Percentiles rank a stretch among this genome's conserved stretches.
These are phyloP conservation scores for Neoscelio sp. DNA, from an alignment of 2,888 invertebrate genomes.

Conservation along the genomic window DNA sequence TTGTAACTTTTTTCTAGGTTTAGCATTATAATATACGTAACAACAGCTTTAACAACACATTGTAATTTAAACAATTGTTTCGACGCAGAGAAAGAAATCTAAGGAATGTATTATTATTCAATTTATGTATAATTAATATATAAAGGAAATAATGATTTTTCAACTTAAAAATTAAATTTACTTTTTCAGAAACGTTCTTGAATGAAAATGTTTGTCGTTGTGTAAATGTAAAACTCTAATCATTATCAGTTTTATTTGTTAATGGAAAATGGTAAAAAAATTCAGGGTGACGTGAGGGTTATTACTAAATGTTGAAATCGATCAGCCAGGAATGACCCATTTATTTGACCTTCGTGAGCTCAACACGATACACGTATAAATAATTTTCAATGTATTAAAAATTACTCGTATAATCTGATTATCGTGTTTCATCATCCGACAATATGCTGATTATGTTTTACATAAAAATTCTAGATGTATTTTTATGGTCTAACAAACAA, in stretches of 20 bases:
- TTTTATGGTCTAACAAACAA: not conserved
- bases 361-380: conserved; percentile 35
- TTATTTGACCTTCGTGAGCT: conserved; percentile 52
- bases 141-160: too few species aligned
- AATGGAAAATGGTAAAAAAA: conserved; percentile 9
- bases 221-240: too few species aligned
- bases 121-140: too few species aligned
- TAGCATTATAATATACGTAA: too few species aligned
- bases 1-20: too few species aligned
- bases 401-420: not conserved
- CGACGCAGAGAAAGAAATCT: too few species aligned
- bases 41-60: too few species aligned
- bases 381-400: conserved; percentile 12
- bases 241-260: not conserved
- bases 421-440: conserved; percentile 1
- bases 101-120: too few species aligned
- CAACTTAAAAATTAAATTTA: too few species aligned
- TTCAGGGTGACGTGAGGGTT: conserved; percentile 27
- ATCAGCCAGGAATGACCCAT: conserved; percentile 64
- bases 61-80: too few species aligned
- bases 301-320: conserved; percentile 46
- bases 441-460: not conserved
- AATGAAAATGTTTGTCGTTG: too few species aligned
- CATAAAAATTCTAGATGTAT: not conserved
- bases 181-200: too few species aligned